Evolutionary conservation across 2,797 vertebrate genomes (phyloP), one percentile per base, ranked within the genome.

Genomic region (Trachurus trachurus): DNA sequence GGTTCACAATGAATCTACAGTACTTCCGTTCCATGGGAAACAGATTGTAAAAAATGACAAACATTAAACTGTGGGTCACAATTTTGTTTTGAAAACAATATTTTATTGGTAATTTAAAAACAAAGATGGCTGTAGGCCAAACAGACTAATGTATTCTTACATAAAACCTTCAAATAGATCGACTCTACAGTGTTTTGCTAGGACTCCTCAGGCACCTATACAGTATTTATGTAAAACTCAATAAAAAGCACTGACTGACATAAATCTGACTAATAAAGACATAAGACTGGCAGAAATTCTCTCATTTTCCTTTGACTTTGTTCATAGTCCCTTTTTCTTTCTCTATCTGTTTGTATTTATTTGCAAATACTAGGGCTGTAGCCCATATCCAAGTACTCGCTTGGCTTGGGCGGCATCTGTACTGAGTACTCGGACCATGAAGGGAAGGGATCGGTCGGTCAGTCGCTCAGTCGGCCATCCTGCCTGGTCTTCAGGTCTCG

Each of bases 231-330:
- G 3, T 54, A 15, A 11, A 45, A 11, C 26, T 31, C 9, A 47
- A 62, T 58, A 57, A 65, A 66, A 69, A 21, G 5, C 49, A 13
- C 0, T 6, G 6, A 45, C 19, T 56, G 45, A 66, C 73, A 71
- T 62, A 70, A 57, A 64, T 78, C n/a, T 6, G 7, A 76, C 70
- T 61, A 76, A 74, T 67, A 61, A 65, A 72, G 72, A 40, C 40
- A 76, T 78, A 65, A 21, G 4, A 64, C 52, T 44, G 59, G 61
- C 29, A 77, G 58, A 56, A 65, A 58, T 40, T 49, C 9, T 58
- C 3, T 53, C 47, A 26, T 50, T 53, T 80, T 17, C 63, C 10
- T 52, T 45, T 58, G 34, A 45, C 42, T 72, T 49, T 63, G 15
- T 78, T 9, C 7, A 37, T 37, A 34, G n/a, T 69, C 22, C 21